Evolutionary conservation across 2,888 invertebrate genomes (phyloP).

Genomic region (Stramonita haemastoma): DNA sequence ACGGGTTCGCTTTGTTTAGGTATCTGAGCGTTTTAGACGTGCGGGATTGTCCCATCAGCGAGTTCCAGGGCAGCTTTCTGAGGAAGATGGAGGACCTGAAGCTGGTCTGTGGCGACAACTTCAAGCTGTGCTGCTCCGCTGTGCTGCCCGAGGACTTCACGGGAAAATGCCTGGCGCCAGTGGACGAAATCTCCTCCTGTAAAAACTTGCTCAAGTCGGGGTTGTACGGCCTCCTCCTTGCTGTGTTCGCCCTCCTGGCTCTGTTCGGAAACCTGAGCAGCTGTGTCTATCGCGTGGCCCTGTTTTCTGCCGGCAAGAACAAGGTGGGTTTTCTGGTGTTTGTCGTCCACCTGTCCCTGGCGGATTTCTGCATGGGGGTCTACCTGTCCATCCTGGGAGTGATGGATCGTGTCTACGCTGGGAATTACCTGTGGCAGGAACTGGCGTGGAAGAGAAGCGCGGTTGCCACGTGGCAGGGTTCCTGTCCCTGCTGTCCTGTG

Average conservation of each 20-base stretch:
- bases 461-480: not conserved
- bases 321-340: not conserved
- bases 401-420: not conserved
- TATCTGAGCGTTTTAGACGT: not conserved
- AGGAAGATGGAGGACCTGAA: not conserved
- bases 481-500: not conserved
- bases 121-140: not conserved
- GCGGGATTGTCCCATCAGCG: not conserved
- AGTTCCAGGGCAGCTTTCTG: not conserved
- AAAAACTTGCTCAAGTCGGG: not conserved
- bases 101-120: not conserved
- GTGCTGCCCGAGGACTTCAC: not conserved
- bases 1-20: not conserved
- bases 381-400: not conserved
- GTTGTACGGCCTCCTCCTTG: not conserved
- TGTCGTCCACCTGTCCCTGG: not conserved
- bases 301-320: too few relatives aligned
- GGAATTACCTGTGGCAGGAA: not conserved
- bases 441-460: not conserved
- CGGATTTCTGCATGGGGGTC: not conserved
- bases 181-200: slow-evolving; percentile 7
- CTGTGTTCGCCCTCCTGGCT: not conserved
- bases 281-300: not conserved
- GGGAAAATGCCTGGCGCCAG: not conserved
- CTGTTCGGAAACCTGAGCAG: not conserved